Percentiles rank a stretch among this genome's conserved stretches.
These are phyloP conservation scores for Poecilia velifera DNA, from an alignment of 2,797 vertebrate genomes.

Conservation along the genomic window DNA sequence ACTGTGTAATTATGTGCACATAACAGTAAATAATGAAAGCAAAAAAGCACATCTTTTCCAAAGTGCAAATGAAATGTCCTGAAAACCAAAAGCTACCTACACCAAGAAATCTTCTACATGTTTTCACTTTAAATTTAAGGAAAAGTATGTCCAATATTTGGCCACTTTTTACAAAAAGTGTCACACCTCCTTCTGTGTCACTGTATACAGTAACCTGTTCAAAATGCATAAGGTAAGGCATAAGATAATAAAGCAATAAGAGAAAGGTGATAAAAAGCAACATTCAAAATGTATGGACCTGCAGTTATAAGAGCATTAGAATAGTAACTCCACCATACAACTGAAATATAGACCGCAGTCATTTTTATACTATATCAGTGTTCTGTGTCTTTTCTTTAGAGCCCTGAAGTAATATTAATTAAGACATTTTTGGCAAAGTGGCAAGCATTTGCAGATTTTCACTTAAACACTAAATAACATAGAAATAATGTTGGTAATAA, in stretches of 20 bases:
- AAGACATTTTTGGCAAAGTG: slow-evolving; percentile 57
- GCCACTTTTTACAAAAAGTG: slow-evolving; percentile 31
- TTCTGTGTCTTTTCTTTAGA: slow-evolving; percentile 42
- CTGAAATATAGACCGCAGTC: slow-evolving; percentile 34
- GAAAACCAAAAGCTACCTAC: slow-evolving; percentile 28
- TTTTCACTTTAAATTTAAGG: slow-evolving; percentile 12
- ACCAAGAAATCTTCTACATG: slow-evolving; percentile 14
- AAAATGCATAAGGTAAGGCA: slow-evolving; percentile 33
- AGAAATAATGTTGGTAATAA: slow-evolving; percentile 42
- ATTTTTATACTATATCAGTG: slow-evolving; percentile 46
- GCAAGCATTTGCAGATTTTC: slow-evolving; percentile 54
- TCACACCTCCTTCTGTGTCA: slow-evolving; percentile 34
- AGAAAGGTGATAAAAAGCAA: slow-evolving; percentile 28
- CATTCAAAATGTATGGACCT: slow-evolving; percentile 66
- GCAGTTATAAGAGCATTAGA: slow-evolving; percentile 55
- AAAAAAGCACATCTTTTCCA: slow-evolving; percentile 54
- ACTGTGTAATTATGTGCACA: slow-evolving; percentile 70
- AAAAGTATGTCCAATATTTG: slow-evolving; percentile 16
- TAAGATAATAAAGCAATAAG: slow-evolving; percentile 21
- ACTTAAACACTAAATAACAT: slow-evolving; percentile 41
- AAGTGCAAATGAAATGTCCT: slow-evolving; percentile 76
- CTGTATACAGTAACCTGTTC: slow-evolving; percentile 44
- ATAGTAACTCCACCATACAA: slow-evolving; percentile 55
- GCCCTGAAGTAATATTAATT: slow-evolving; percentile 38
- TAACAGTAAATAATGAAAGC: slow-evolving; percentile 42